These are phyloP conservation scores for Urophycis tenuis DNA, from an alignment of 2,797 vertebrate species.

Conservation along the genomic window DNA sequence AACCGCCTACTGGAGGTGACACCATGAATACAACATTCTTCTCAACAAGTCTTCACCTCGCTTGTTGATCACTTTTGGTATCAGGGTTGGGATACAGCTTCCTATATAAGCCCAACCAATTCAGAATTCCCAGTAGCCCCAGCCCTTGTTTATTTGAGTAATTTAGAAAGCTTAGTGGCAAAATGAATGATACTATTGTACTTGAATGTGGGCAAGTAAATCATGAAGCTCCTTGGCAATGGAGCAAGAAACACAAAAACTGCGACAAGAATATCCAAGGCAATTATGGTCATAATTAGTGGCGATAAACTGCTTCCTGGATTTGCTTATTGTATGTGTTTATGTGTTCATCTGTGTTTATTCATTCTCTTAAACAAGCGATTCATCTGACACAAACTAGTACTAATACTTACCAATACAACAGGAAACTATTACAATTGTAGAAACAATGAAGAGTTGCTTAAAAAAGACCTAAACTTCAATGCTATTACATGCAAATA, in stretches of 20 bases:
- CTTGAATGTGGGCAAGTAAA: slow-evolving; percentile 20
- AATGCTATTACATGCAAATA: slow-evolving; percentile 50
- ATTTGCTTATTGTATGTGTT: slow-evolving; percentile 15
- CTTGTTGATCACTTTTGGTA: neutral
- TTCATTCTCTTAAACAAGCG: slow-evolving; percentile 23
- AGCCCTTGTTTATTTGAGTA: neutral
- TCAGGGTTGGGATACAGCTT: neutral
- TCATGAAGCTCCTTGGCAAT: slow-evolving; percentile 20
- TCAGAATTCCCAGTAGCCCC: neutral
- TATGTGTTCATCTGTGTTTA: slow-evolving; percentile 15
- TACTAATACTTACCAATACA: slow-evolving; percentile 19
- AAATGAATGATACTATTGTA: slow-evolving; percentile 10
- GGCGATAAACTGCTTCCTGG: slow-evolving; percentile 18
- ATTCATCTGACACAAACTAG: slow-evolving; percentile 20
- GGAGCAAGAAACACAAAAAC: neutral
- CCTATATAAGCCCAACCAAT: neutral
- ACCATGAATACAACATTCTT: neutral
- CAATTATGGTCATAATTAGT: neutral
- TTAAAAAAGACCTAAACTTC: slow-evolving; percentile 28
- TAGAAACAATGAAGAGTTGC: slow-evolving; percentile 45
- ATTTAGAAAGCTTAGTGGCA: neutral
- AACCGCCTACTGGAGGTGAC: neutral
- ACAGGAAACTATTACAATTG: slow-evolving; percentile 35
- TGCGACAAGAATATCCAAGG: neutral
- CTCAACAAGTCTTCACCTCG: neutral